Evolutionary conservation across 2,888 invertebrate species (phyloP).

Genomic region (Onthophagus sagittarius): DNA sequence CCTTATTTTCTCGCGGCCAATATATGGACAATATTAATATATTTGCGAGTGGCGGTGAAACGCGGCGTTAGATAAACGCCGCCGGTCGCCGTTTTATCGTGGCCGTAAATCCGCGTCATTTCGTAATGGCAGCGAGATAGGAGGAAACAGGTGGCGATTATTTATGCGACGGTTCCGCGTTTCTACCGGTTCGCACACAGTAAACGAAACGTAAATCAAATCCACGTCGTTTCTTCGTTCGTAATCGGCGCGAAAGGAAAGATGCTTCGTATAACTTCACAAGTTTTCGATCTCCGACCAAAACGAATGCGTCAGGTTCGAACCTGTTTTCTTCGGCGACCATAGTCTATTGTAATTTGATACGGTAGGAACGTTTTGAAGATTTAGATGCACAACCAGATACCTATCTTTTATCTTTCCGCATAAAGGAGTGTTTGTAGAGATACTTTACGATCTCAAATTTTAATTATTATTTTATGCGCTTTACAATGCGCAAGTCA

Average conservation of each 20-base stretch:
- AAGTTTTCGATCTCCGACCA: not conserved
- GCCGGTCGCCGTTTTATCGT: not conserved
- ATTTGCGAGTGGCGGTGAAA: not conserved
- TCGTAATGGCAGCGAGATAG: not conserved
- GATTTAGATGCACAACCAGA: not conserved
- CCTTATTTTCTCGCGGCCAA: not conserved
- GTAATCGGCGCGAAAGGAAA: not conserved
- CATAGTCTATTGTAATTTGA: constrained; percentile 2
- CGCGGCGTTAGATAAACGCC: not conserved
- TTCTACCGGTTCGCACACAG: not conserved
- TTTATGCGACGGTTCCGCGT: not conserved
- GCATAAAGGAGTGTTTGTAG: not conserved
- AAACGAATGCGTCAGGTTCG: not conserved
- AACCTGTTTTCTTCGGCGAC: not conserved
- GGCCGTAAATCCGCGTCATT: constrained; percentile 1
- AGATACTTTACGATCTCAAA: not conserved
- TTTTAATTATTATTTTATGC: not conserved
- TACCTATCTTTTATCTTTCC: not conserved
- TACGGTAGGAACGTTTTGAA: not conserved
- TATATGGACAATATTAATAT: constrained; percentile 10
- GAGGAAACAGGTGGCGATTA: not conserved
- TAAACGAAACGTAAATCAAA: not conserved
- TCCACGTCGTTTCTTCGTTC: not conserved
- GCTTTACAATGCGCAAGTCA: not conserved
- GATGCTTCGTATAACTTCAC: not conserved